phyloP scores from a whole-genome alignment of 2,888 invertebrate species.

The Leucozona laternaria region DNA sequence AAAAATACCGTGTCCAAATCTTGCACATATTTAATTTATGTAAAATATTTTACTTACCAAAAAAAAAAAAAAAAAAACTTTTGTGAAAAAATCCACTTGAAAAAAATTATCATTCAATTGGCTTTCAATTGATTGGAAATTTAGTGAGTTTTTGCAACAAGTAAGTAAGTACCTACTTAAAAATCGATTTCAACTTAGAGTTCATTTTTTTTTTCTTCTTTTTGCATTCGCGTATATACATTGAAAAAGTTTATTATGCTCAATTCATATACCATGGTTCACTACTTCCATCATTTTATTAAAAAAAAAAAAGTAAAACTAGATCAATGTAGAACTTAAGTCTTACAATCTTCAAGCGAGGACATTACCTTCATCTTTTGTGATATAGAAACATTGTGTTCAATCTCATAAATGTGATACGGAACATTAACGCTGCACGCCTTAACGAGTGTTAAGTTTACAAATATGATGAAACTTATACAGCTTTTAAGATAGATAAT shows the following conservation, averaged over 20 bases:
- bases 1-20: constrained; percentile 51
- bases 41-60: not conserved
- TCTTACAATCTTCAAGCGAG: constrained; percentile 29
- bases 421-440: constrained; percentile 12
- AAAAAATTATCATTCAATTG: constrained; percentile 41
- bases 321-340: constrained; percentile 21
- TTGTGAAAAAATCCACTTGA: constrained; percentile 33
- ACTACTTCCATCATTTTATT: not conserved
- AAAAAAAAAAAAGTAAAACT: not conserved
- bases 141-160: constrained; percentile 45
- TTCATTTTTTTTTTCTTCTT: not conserved
- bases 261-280: not conserved
- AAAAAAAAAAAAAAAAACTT: too few relatives aligned
- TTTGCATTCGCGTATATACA: constrained; percentile 10
- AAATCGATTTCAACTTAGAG: not conserved
- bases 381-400: not conserved
- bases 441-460: not conserved
- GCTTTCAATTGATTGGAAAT: not conserved
- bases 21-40: constrained; percentile 22
- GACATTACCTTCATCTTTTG: constrained; percentile 27
- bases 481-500: not conserved
- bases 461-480: not conserved
- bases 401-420: not conserved
- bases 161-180: constrained; percentile 13
- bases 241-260: constrained; percentile 2